A percentile compares a stretch with the other conserved stretches of the same genome.
These are phyloP conservation scores for Drosophila biarmipes DNA, from an alignment of 1,140 invertebrate genomes.

Conservation along the genomic window DNA sequence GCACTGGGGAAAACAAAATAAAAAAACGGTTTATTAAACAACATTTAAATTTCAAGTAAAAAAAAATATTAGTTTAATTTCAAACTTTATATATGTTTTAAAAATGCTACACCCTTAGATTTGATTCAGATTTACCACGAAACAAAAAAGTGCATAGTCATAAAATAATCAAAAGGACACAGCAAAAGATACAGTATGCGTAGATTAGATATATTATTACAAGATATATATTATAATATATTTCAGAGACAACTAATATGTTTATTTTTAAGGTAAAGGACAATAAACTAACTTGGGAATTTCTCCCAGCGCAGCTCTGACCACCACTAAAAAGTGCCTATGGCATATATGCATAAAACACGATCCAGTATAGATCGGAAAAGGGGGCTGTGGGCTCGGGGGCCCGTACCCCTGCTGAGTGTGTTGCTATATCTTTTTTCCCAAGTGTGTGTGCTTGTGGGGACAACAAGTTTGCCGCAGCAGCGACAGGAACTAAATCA, in stretches of 20 bases:
- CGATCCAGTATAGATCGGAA: conserved; percentile 20
- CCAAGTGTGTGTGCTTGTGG: conserved; percentile 20
- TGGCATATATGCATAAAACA: conserved; percentile 69
- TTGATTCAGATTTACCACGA: neutral
- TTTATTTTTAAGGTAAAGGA: neutral
- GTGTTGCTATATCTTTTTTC: conserved; percentile 8
- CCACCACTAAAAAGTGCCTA: conserved; percentile 32
- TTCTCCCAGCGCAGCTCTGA: conserved; percentile 32
- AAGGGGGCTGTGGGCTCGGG: neutral
- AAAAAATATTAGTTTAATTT: neutral
- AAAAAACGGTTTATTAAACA: too few relatives aligned
- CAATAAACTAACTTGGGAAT: neutral
- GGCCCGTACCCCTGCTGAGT: neutral
- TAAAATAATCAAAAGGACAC: too few relatives aligned
- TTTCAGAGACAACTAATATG: neutral
- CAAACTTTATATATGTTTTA: neutral
- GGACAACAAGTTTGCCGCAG: conserved; percentile 71
- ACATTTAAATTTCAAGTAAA: too few relatives aligned
- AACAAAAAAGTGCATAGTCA: too few relatives aligned
- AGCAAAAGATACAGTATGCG: too few relatives aligned
- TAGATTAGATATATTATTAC: too few relatives aligned
- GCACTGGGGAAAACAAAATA: neutral
- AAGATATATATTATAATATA: too few relatives aligned
- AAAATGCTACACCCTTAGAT: neutral
- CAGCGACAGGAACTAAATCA: conserved; percentile 82